phyloP scores from a whole-genome alignment of 2,888 invertebrate genomes.

The Nymphalis polychloros region DNA sequence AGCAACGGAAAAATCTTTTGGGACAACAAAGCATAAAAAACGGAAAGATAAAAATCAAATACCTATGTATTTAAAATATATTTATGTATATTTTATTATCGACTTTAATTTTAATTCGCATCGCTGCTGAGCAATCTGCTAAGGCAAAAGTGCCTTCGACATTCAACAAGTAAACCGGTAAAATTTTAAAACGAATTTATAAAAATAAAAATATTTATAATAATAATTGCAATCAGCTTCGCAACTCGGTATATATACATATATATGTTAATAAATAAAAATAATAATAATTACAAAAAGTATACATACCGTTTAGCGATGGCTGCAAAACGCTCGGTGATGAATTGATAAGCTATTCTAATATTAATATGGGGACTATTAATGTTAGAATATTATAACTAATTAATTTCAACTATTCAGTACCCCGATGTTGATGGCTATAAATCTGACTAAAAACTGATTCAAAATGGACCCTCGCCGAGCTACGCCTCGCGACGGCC shows the following conservation, averaged over 20 bases:
- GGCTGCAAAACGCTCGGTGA: not conserved
- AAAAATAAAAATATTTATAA: too few species aligned
- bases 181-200: too few species aligned
- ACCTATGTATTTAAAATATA: not conserved
- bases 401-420: not conserved
- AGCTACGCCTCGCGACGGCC: conserved; percentile 7
- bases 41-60: not conserved
- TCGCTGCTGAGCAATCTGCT: not conserved
- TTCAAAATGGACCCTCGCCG: conserved; percentile 13
- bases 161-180: conserved; percentile 14
- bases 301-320: not conserved
- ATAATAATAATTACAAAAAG: not conserved
- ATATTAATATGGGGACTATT: too few species aligned
- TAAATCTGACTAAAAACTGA: conserved; percentile 27
- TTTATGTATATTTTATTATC: not conserved
- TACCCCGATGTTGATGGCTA: conserved; percentile 5
- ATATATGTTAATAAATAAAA: not conserved
- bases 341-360: not conserved
- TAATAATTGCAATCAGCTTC: not conserved
- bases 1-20: too few species aligned
- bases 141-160: not conserved
- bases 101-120: not conserved
- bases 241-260: not conserved
- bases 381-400: too few species aligned
- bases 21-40: not conserved